phyloP scores from a whole-genome alignment of 2,113 vertebrate genomes.

The Oreochromis tanganicae region DNA sequence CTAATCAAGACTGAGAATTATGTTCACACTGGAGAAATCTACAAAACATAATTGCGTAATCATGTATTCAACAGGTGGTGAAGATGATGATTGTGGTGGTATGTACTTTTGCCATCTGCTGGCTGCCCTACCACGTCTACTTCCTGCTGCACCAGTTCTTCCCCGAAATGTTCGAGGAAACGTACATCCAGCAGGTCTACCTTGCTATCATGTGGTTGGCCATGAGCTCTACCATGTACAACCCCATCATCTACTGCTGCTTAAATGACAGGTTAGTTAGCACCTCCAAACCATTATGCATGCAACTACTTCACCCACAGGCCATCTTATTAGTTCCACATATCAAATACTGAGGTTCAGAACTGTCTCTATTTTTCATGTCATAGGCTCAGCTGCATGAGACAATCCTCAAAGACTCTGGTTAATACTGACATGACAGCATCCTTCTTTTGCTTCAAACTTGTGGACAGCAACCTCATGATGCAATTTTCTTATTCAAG shows the following conservation, averaged over 20 bases:
- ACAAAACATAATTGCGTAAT: not conserved
- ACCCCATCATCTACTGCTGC: constrained; percentile 99
- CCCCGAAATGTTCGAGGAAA: constrained; percentile 73
- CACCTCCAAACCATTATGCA: not conserved
- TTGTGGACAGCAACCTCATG: not conserved
- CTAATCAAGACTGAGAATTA: not conserved
- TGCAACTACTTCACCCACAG: not conserved
- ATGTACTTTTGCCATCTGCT: constrained; percentile 91
- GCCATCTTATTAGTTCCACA: not conserved
- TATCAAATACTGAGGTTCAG: not conserved
- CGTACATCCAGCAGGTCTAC: constrained; percentile 92
- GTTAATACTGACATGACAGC: not conserved
- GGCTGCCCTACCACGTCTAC: constrained; percentile 94
- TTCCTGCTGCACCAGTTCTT: constrained; percentile 87
- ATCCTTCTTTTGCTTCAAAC: not conserved
- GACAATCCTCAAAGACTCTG: not conserved
- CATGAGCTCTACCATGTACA: constrained; percentile 99
- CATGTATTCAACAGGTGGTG: constrained; percentile 79
- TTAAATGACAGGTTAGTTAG: constrained; percentile 87
- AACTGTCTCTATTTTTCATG: not conserved
- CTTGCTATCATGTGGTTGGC: constrained; percentile 93
- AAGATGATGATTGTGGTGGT: constrained; percentile 99
- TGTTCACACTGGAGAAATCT: not conserved
- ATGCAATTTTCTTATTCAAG: not conserved
- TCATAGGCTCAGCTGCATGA: not conserved